These are phyloP conservation scores for Pteria penguin DNA, from an alignment of 2,888 invertebrate genomes.

Conservation along the genomic window DNA sequence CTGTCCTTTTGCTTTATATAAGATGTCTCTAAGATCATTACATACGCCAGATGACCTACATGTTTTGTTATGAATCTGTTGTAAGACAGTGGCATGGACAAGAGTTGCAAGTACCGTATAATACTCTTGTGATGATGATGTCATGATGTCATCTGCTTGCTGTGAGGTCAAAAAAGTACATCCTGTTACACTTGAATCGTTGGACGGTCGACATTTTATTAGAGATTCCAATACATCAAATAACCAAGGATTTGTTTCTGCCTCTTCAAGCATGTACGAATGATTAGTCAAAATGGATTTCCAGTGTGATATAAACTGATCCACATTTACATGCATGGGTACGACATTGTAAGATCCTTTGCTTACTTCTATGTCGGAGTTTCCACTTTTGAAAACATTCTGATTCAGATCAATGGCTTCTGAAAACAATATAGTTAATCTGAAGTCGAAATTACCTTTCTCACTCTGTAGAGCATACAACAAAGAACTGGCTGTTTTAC, in stretches of 20 bases:
- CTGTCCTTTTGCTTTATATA: not conserved
- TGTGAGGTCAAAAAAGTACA: not conserved
- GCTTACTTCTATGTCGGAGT: not conserved
- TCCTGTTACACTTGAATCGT: no score
- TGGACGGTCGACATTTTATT: constrained; percentile 2
- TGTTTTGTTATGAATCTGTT: not conserved
- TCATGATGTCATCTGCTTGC: not conserved
- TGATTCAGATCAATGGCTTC: constrained; percentile 5
- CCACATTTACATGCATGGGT: constrained; percentile 1
- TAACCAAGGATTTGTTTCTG: constrained; percentile 36
- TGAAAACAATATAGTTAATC: constrained; percentile 16
- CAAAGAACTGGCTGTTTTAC: not conserved
- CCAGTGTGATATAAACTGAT: constrained; percentile 40
- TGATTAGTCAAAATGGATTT: constrained; percentile 18
- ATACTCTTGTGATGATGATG: constrained; percentile 26
- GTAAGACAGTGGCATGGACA: constrained; percentile 38
- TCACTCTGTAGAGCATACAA: not conserved
- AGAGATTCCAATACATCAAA: constrained; percentile 3
- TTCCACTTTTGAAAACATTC: not conserved
- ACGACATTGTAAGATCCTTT: constrained; percentile 13
- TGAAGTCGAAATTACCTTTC: not conserved
- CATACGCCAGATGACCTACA: constrained; percentile 15
- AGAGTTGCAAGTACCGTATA: constrained; percentile 49
- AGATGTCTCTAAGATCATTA: not conserved
- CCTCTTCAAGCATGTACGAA: constrained; percentile 2